These are phyloP conservation scores for Cerceris ruficornis DNA, from an alignment of 2,888 invertebrate species.

Conservation along the genomic window DNA sequence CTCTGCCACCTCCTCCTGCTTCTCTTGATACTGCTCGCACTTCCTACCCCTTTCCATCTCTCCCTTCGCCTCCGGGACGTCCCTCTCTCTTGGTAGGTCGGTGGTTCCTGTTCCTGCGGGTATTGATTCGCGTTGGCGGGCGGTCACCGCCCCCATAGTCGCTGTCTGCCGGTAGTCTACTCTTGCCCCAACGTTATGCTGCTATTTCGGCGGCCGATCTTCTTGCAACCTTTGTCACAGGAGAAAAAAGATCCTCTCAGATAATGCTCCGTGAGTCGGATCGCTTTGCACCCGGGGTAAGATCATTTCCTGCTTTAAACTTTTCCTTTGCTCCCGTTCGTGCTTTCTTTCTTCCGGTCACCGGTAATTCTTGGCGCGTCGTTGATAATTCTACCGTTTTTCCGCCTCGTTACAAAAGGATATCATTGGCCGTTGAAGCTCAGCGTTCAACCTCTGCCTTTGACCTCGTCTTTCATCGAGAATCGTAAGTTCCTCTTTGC, in stretches of 20 bases:
- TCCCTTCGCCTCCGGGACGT: conserved; percentile 35
- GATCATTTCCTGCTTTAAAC: neutral
- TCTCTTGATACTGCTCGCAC: conserved; percentile 35
- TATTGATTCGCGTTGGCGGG: conserved; percentile 82
- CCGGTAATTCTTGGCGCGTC: no score
- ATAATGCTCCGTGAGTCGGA: conserved; percentile 33
- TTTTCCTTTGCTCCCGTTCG: neutral
- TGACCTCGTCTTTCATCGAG: no score
- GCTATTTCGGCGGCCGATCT: conserved; percentile 75
- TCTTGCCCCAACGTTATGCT: conserved; percentile 69
- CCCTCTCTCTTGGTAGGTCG: conserved; percentile 67
- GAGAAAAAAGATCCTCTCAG: conserved; percentile 41
- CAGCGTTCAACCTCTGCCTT: no score
- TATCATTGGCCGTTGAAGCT: no score
- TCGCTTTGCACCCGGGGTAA: conserved; percentile 37
- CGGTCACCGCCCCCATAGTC: conserved; percentile 81
- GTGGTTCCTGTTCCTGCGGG: conserved; percentile 82
- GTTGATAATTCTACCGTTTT: no score
- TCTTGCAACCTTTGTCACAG: conserved; percentile 56
- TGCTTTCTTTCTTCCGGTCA: neutral
- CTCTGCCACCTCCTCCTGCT: conserved; percentile 45
- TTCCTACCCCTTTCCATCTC: conserved; percentile 52
- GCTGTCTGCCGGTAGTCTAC: conserved; percentile 81
- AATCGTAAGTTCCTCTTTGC: no score
- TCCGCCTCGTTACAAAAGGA: no score